Evolutionary conservation across 2,888 invertebrate species (phyloP), one percentile per base, ranked within the genome.

Genomic region (Mythimna vitellina): DNA sequence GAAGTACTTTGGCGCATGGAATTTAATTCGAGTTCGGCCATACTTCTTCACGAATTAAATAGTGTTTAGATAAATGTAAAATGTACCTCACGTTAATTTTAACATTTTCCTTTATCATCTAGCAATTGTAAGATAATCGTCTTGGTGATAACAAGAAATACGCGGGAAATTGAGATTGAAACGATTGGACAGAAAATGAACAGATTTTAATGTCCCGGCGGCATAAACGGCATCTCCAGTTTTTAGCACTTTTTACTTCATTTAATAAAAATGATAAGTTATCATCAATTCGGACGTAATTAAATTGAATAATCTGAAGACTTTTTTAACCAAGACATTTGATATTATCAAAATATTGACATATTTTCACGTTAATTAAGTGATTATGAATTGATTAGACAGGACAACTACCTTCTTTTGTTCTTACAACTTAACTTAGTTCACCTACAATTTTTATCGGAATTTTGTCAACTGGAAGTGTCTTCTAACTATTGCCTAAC

Each of bases 301-400:
- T 49, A 49, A 20, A 58, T 25, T 51, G 3, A 49, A 57, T 51
- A 32, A 56, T 58, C 32, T 22, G 51, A 76, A 12, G 17, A 35
- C 54, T 35, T 56, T 4, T 38, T 60, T 73, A 42, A 17, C 5
- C 62, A 53, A 32, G 61, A 60, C 29, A 54, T 1, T 9, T 20
- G 3, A 14, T 49, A 67, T 57, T 76, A 58, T 69, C 20, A 69
- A 68, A 77, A 73, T 69, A 70, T 73, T 73, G 32, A 46, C 70
- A 58, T 58, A 46, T 35, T 74, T 38, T 20, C 22, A 64, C n/a
- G n/a, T 22, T 46, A 53, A 73, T 73, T 60, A 46, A 51, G 20
- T 25, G 20, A 60, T 38, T 38, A 60, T 8, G 1, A 56, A 38
- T 57, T n/a, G 17, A 73, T 76, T 20, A 42, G 4, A 14, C 22